Percentiles rank a stretch among this genome's conserved stretches.
These are phyloP conservation scores for Andrena dorsata DNA, from an alignment of 2,888 invertebrate genomes.

Conservation along the genomic window DNA sequence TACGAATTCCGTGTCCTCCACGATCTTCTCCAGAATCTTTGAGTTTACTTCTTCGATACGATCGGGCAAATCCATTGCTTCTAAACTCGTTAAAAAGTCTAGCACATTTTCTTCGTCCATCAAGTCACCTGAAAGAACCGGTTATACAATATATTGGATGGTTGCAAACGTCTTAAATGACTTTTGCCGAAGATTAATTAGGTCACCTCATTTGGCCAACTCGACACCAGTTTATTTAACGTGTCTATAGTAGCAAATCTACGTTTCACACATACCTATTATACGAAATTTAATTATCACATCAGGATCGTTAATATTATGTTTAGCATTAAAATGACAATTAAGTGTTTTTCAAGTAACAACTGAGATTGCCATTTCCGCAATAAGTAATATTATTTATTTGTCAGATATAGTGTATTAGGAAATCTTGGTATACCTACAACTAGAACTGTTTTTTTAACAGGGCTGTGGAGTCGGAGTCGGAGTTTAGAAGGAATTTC, in stretches of 20 bases:
- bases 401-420: not conserved
- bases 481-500: no score
- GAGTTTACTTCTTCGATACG: conserved; percentile 98
- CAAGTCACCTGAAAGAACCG: conserved; percentile 90
- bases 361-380: no score
- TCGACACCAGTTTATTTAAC: not conserved
- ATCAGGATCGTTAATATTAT: no score
- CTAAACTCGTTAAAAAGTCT: conserved; percentile 96
- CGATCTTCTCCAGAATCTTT: conserved; percentile 94
- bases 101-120: conserved; percentile 97
- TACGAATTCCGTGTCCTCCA: conserved; percentile 96
- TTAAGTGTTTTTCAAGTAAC: no score
- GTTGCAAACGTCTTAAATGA: not conserved
- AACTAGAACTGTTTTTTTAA: not conserved
- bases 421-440: not conserved
- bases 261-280: not conserved
- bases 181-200: not conserved
- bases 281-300: no score
- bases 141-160: not conserved
- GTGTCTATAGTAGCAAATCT: not conserved
- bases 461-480: no score
- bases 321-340: no score
- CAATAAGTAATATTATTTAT: not conserved
- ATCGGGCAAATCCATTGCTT: conserved; percentile 97
- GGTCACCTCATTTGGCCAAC: not conserved